Conservation (phyloP, 2,888 invertebrate species). For the Acanthosoma haemorrhoidale region DNA sequence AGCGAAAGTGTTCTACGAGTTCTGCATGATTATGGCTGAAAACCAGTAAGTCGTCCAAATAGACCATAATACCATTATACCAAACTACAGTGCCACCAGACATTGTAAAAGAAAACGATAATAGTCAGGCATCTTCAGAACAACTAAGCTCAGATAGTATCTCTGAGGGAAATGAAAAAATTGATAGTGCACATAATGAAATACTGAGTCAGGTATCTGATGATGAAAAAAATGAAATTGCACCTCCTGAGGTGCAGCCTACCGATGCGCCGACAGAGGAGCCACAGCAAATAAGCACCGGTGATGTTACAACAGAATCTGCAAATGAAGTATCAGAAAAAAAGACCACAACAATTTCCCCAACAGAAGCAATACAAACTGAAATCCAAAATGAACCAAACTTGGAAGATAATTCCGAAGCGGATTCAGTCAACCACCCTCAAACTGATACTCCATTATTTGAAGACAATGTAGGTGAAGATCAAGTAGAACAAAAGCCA, state of each 20-base stretch:
- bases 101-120: neutral
- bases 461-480: slow-evolving; percentile 1
- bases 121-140: neutral
- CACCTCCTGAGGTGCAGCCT: neutral
- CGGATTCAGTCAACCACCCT: neutral
- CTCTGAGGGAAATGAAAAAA: neutral
- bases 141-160: neutral
- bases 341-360: neutral
- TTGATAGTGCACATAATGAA: neutral
- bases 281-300: neutral
- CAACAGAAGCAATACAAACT: neutral
- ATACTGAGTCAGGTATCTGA: neutral
- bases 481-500: neutral
- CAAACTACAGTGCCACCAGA: neutral
- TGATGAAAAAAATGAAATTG: neutral
- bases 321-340: neutral
- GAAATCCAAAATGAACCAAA: slow-evolving; percentile 20
- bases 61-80: too few relatives aligned
- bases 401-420: neutral
- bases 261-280: neutral
- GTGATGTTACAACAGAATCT: neutral
- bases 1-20: too few relatives aligned
- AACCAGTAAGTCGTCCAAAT: too few relatives aligned
- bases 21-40: too few relatives aligned
- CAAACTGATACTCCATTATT: slow-evolving; percentile 14